Percentiles rank a stretch among this genome's conserved stretches.
Conservation (phyloP, 64 coral and sea anemone genomes). For the Trachythela sp. region DNA sequence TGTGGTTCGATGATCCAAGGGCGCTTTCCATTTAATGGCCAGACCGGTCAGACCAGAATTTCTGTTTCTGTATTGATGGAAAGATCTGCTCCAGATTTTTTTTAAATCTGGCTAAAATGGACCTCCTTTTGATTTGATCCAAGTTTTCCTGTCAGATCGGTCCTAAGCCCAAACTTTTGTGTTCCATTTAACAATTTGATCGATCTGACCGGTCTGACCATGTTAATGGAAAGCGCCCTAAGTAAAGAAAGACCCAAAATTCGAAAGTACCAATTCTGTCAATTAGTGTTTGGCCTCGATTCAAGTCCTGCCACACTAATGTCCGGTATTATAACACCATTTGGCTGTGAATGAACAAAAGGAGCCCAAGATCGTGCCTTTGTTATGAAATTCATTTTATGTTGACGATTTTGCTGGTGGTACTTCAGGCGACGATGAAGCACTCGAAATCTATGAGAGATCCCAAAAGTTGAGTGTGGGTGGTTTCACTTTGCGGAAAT, state of each 20-base stretch:
- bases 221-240: too few species aligned
- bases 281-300: neutral
- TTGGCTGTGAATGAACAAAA: neutral
- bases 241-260: neutral
- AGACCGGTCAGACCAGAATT: too few species aligned
- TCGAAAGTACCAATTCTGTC: conserved; percentile 2
- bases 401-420: conserved; percentile 44
- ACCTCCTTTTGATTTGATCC: too few species aligned
- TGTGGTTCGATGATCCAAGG: conserved; percentile 8
- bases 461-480: neutral
- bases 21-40: too few species aligned
- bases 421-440: neutral
- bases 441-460: neutral
- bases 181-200: too few species aligned
- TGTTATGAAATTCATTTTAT: conserved; percentile 14
- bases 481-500: conserved; percentile 7
- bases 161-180: too few species aligned
- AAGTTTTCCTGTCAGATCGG: too few species aligned
- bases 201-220: too few species aligned
- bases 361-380: neutral
- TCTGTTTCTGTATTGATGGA: too few species aligned
- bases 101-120: too few species aligned
- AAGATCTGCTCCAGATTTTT: too few species aligned
- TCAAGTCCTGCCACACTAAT: neutral
- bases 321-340: neutral